Evolutionary conservation across 1,140 invertebrate species (phyloP).

Genomic region (Halesus radiatus): DNA sequence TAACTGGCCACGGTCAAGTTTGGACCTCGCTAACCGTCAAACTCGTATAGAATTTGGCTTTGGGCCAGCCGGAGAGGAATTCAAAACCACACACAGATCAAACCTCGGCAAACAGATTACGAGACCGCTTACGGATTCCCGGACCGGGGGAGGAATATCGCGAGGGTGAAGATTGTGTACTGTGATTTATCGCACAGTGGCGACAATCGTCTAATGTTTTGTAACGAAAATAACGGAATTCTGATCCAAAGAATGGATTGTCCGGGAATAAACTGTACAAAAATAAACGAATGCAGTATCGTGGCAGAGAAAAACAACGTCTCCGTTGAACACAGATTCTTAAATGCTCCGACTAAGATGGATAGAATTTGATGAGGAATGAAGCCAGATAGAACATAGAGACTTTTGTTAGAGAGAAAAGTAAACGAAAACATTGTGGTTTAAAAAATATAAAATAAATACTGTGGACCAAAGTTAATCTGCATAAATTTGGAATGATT

Average conservation of each 20-base stretch:
- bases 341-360: too few species aligned
- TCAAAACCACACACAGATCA: neutral
- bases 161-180: neutral
- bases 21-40: slow-evolving; percentile 22
- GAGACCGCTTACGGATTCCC: neutral
- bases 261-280: slow-evolving; percentile 10
- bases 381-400: too few species aligned
- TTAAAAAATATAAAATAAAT: too few species aligned
- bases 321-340: too few species aligned
- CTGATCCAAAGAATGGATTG: slow-evolving; percentile 4
- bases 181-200: neutral
- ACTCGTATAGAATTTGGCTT: slow-evolving; percentile 21
- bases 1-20: slow-evolving; percentile 35
- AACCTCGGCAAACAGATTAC: neutral
- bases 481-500: too few species aligned
- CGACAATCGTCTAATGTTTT: neutral
- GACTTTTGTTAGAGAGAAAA: too few species aligned
- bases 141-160: neutral
- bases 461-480: too few species aligned
- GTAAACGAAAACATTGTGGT: too few species aligned
- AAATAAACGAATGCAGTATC: too few species aligned
- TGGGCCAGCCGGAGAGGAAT: neutral
- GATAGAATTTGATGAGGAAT: too few species aligned
- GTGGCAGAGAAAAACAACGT: too few species aligned
- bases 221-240: slow-evolving; percentile 29